These are phyloP conservation scores for Oscheius sp. DNA, from an alignment of 2,888 invertebrate species.

Conservation along the genomic window DNA sequence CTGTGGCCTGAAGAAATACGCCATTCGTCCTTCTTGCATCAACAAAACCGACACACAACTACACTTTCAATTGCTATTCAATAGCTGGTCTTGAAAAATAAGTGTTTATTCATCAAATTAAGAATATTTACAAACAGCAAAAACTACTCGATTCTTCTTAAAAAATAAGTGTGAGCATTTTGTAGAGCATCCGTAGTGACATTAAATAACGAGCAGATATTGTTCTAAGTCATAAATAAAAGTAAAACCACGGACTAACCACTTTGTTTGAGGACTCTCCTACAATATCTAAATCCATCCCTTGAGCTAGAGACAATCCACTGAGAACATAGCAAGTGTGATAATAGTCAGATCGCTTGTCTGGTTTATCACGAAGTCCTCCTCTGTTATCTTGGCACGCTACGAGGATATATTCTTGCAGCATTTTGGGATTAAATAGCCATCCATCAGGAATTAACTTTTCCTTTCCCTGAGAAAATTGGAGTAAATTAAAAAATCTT, in stretches of 20 bases:
- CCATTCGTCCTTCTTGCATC: too few species aligned
- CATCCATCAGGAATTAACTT: neutral
- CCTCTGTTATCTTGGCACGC: constrained; percentile 85
- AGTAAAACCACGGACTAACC: constrained; percentile 45
- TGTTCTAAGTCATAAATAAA: constrained; percentile 10
- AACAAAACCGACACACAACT: too few species aligned
- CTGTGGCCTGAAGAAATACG: too few species aligned
- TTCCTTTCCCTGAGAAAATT: neutral
- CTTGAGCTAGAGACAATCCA: constrained; percentile 90
- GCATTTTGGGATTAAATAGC: constrained; percentile 72
- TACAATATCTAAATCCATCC: constrained; percentile 36
- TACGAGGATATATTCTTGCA: constrained; percentile 92
- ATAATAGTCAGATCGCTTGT: constrained; percentile 89
- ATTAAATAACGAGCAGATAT: constrained; percentile 6
- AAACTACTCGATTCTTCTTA: constrained; percentile 2
- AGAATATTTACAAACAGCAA: too few species aligned
- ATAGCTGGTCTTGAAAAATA: too few species aligned
- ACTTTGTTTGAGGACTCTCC: constrained; percentile 51
- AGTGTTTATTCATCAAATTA: too few species aligned
- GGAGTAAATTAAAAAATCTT: neutral
- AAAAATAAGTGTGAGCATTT: constrained; percentile 5
- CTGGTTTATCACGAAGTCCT: constrained; percentile 94
- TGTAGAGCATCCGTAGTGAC: constrained; percentile 3
- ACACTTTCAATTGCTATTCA: too few species aligned
- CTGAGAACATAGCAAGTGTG: constrained; percentile 96